These are phyloP conservation scores for Pyrrhosoma nymphula DNA, from an alignment of 2,888 invertebrate genomes.

Conservation along the genomic window DNA sequence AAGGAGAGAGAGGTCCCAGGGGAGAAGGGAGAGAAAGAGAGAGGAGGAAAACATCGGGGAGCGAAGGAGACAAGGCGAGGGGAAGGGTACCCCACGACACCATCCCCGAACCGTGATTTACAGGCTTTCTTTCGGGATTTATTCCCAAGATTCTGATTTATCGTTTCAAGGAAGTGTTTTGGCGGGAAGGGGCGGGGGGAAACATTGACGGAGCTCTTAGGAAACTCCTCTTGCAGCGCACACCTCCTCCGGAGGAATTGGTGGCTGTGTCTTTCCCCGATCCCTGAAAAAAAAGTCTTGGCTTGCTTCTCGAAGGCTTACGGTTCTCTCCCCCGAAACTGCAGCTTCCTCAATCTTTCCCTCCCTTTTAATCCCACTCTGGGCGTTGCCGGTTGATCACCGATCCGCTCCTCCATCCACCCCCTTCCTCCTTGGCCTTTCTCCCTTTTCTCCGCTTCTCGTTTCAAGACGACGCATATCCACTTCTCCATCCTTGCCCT, in stretches of 20 bases:
- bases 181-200: slow-evolving; percentile 9
- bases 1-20: neutral
- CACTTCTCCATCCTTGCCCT: neutral
- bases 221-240: neutral
- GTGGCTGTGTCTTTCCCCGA: neutral
- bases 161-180: slow-evolving; percentile 41
- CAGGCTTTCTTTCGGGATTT: slow-evolving; percentile 56
- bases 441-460: neutral
- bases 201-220: neutral
- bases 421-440: neutral
- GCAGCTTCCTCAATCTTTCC: neutral
- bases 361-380: neutral
- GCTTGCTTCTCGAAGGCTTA: neutral
- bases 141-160: slow-evolving; percentile 66
- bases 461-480: slow-evolving; percentile 4
- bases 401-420: neutral
- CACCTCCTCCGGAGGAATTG: neutral
- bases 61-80: neutral
- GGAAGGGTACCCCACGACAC: neutral
- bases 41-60: neutral
- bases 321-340: neutral
- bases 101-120: slow-evolving; percentile 59
- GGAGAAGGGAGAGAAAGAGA: neutral
- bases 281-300: neutral
- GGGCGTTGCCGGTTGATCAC: slow-evolving; percentile 4